Evolutionary conservation across 2,888 invertebrate species (phyloP), one percentile per base, ranked within the genome.

Genomic region (Dryobota labecula): DNA sequence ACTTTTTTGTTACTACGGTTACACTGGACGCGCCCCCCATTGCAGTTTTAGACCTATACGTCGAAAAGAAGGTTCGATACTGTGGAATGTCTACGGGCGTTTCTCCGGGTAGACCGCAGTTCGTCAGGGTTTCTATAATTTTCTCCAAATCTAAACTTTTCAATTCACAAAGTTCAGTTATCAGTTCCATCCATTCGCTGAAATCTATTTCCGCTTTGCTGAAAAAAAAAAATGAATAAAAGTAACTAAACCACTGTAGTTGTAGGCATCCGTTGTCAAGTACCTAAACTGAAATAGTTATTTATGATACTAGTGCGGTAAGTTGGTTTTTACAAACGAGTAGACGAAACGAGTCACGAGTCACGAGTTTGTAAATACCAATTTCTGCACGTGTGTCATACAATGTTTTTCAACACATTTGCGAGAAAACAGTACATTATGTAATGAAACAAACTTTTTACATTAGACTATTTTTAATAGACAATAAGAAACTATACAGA

Each of bases 21-120:
- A 5, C 5, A 20, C 33, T 30, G 6, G 43, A 70, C 0, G 5
- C 13, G 0, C 9, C 38, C 8, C 0, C 51, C 20, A 78, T 1
- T 1, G 15, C 47, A n/a, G 8, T 2, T 66, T 80, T 93, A 0
- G 92, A 91, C 69, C 89, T 92, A 70, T 89, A 94, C 0, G 91
- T 92, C 0, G 84, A 68, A 78, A 93, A 95, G 82, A 89, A 94
- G 33, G 89, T 89, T 69, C 91, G 88, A 58, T 92, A 95, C 30
- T 91, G 89, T 0, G 94, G 94, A 0, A 93, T 87, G 0, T 77
- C 51, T 0, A 94, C 92, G 0, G 90, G 86, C 0, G 73, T 75
- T 57, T 92, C 90, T 0, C 94, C 94, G 0, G 95, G 94, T 0
- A 92, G 71, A 0, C 95, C 95, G 60, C 95, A 94, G 78, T 93